Base-by-base conservation (phyloP, 1,140 invertebrate species). In the Bombus pyrosoma region DNA sequence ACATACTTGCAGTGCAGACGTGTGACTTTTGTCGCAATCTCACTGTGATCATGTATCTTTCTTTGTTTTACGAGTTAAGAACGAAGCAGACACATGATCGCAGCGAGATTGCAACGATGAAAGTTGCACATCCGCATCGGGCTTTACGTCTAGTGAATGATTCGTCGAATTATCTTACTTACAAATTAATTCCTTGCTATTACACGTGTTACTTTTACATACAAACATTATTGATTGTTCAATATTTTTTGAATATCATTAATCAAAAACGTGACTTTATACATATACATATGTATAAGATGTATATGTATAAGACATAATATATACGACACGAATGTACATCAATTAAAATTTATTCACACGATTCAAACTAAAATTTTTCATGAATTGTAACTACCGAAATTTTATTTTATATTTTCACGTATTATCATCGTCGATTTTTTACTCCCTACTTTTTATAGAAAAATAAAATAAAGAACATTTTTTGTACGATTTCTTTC, bases 401-500 rank as follows among this genome's bases (percentile, higher is more conserved):
- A 69, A 69, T 69, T 10, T 69, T 39, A 25, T 4, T 37, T 69
- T 37, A 2, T 69, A 25, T 25, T 12, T 69, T 9, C 5, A 34
- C 3, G 18, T 22, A 53, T 53, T 22, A 22, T 53, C 47, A 22
- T 53, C 18, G 47, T 0, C 18, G 18, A 22, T 8, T 22, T 53
- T 22, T 53, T 8, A 53, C 18, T 53, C 6, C 18, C 47, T 53
- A 53, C 5, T 8, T 22, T 53, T 22, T 53, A 53, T 8, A 53
- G 18, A 22, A 8, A 22, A 53, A 53, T 53, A 53, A 53, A 22
- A 22, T 22, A 22, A 53, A 22, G 6, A 53, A 53, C 8, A 53
- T 22, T 53, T 53, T 53, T 22, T 53, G 18, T 8, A 22, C 2
- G 1, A 22, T 53, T 53, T 53, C 18, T 69, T 86, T 80, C 90